Percentiles rank a stretch among this genome's conserved stretches.
Evolutionary conservation across 2,113 vertebrate species (phyloP).

Genomic region (Glaucomys volans): DNA sequence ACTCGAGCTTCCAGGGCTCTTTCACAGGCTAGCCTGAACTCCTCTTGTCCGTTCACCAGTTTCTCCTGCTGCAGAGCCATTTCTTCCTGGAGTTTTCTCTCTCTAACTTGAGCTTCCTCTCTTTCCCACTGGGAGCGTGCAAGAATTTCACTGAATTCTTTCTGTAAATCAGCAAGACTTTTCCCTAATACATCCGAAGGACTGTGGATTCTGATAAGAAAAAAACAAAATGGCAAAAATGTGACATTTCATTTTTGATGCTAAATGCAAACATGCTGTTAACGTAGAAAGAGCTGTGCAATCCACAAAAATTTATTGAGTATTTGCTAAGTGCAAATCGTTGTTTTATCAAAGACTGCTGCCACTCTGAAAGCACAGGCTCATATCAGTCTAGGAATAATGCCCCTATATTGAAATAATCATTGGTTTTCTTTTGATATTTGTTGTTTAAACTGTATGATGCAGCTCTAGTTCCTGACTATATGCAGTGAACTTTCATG

Average conservation of each 20-base stretch:
- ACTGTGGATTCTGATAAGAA: constrained; percentile 80
- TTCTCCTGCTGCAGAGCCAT: constrained; percentile 86
- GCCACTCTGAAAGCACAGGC: not conserved
- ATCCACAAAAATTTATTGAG: not conserved
- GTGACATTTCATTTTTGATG: constrained; percentile 17
- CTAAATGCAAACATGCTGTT: not conserved
- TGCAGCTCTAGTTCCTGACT: not conserved
- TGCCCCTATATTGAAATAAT: not conserved
- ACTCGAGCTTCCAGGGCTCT: constrained; percentile 83
- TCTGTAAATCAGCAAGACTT: constrained; percentile 88
- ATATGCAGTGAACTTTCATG: not conserved
- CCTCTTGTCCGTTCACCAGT: constrained; percentile 85
- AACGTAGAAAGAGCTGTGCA: not conserved
- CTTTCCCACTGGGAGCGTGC: constrained; percentile 85
- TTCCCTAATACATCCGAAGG: constrained; percentile 87
- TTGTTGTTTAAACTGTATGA: constrained; percentile 18
- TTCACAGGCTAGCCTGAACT: constrained; percentile 86
- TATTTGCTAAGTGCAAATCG: not conserved
- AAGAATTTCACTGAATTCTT: constrained; percentile 85
- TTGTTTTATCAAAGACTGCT: not conserved
- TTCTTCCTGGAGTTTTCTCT: constrained; percentile 87
- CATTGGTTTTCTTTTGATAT: constrained; percentile 20
- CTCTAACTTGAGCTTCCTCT: constrained; percentile 84
- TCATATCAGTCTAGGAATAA: not conserved
- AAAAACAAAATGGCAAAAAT: constrained; percentile 40